Evolutionary conservation across 2,888 invertebrate genomes (phyloP).

Genomic region (Drosophila stalkeri): DNA sequence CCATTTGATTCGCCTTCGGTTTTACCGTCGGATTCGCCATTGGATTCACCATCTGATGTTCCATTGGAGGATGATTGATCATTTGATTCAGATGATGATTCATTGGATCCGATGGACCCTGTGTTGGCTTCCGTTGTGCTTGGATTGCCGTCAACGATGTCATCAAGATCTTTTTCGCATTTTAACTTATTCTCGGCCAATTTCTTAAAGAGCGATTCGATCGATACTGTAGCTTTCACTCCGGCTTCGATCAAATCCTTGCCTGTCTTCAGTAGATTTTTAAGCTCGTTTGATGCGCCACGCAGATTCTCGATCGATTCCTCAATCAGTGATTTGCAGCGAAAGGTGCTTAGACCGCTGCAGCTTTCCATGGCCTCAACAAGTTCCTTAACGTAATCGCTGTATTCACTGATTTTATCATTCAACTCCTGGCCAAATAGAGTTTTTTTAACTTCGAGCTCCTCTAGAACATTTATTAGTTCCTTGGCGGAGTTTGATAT

Average conservation of each 20-base stretch:
- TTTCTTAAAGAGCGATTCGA: not conserved
- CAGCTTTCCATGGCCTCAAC: slow-evolving; percentile 9
- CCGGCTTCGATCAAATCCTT: slow-evolving; percentile 1
- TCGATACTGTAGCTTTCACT: not conserved
- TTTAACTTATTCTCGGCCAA: slow-evolving; percentile 4
- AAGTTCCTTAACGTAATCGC: not conserved
- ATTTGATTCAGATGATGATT: not conserved
- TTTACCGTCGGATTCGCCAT: not conserved
- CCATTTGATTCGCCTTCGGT: too few relatives aligned
- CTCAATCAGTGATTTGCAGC: slow-evolving; percentile 14
- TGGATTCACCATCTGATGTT: not conserved
- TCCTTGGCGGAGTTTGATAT: not conserved
- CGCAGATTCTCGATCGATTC: slow-evolving; percentile 18
- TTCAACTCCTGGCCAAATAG: slow-evolving; percentile 2
- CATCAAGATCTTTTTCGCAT: slow-evolving; percentile 2
- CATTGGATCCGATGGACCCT: not conserved
- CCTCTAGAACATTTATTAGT: not conserved
- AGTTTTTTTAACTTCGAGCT: slow-evolving; percentile 10
- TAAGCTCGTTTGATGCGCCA: not conserved
- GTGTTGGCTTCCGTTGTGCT: not conserved
- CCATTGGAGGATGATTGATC: not conserved
- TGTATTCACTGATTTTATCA: slow-evolving; percentile 29
- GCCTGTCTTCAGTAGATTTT: not conserved
- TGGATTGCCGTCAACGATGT: not conserved
- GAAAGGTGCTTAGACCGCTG: fast-evolving